Percentiles rank a stretch among this genome's conserved stretches.
Evolutionary conservation across 2,113 vertebrate species (phyloP).

Genomic region (Pollimyrus isidori): DNA sequence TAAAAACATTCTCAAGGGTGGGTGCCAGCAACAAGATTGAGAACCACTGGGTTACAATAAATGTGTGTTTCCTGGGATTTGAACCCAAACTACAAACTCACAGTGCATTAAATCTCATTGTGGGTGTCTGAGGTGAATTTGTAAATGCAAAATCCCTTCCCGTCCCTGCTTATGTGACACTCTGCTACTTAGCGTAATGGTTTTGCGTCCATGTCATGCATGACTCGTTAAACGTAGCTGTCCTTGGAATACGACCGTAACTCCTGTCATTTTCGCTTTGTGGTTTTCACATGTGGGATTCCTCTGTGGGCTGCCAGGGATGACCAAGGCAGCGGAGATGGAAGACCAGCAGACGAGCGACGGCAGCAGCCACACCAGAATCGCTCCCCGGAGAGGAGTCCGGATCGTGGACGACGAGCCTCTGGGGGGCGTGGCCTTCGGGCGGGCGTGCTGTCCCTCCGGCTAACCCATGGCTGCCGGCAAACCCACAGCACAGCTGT

Average conservation of each 20-base stretch:
- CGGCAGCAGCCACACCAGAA: constrained; percentile 73
- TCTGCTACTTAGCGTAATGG: neutral
- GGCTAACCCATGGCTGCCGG: constrained; percentile 59
- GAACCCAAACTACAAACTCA: neutral
- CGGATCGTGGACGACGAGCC: constrained; percentile 96
- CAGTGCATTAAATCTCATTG: neutral
- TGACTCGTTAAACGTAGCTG: neutral
- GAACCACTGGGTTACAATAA: neutral
- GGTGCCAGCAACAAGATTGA: no score
- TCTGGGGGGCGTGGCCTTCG: constrained; percentile 62
- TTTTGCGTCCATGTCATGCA: neutral
- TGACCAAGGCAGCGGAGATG: constrained; percentile 63
- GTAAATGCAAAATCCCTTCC: neutral
- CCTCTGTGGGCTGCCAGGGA: neutral
- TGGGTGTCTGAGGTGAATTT: neutral
- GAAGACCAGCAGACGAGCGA: constrained; percentile 87
- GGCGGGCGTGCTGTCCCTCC: constrained; percentile 86
- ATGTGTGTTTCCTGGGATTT: neutral
- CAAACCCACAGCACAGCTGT: neutral
- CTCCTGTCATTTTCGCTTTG: neutral
- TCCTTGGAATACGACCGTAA: neutral
- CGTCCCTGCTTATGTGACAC: neutral
- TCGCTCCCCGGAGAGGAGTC: constrained; percentile 75
- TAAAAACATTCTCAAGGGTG: neutral
- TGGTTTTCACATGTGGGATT: neutral